A percentile compares a stretch with the other conserved stretches of the same genome.
phyloP scores from a whole-genome alignment of 2,797 vertebrate species.

The Tokudaia muenninki region DNA sequence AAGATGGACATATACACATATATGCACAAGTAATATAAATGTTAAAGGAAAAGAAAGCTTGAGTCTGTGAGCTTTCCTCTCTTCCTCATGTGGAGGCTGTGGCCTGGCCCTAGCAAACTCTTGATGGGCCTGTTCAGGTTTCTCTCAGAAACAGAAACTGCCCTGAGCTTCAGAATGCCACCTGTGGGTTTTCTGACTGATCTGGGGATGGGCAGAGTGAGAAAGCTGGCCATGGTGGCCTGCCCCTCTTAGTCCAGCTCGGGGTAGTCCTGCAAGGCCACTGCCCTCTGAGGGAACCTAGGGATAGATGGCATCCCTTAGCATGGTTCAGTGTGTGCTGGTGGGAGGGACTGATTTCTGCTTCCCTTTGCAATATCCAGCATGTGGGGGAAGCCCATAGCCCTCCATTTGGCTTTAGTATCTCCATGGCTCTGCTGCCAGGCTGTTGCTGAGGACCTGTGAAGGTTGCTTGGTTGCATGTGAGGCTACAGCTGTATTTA shows the following conservation, averaged over 20 bases:
- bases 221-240: neutral
- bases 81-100: neutral
- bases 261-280: neutral
- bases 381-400: neutral
- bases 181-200: neutral
- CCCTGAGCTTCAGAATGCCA: neutral
- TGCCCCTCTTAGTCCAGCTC: neutral
- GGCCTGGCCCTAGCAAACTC: too few relatives aligned
- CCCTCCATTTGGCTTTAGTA: too few relatives aligned
- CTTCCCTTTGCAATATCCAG: neutral
- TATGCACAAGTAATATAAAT: neutral
- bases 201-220: neutral
- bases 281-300: neutral
- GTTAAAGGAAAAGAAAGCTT: neutral
- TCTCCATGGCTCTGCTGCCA: too few relatives aligned
- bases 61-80: neutral
- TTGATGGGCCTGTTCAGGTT: too few relatives aligned
- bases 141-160: too few relatives aligned
- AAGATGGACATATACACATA: too few relatives aligned
- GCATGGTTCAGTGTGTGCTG: neutral
- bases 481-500: neutral
- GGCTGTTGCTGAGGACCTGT: constrained; percentile 43
- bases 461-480: neutral
- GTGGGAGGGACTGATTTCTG: neutral
- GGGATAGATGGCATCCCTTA: neutral